These are phyloP conservation scores for Ectobius pallidus DNA, from an alignment of 2,888 invertebrate genomes.

Conservation along the genomic window DNA sequence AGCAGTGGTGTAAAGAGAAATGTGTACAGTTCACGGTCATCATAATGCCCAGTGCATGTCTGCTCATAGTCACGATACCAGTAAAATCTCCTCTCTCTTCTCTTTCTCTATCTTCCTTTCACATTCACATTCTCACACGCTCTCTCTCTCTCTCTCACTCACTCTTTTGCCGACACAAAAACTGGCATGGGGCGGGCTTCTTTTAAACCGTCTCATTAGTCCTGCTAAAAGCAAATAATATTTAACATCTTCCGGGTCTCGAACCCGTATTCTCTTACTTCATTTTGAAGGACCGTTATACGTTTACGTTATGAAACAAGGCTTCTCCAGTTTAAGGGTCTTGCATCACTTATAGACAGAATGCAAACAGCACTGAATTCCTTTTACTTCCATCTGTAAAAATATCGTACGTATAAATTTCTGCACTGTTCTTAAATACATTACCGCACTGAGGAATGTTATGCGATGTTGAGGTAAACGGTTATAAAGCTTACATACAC, in stretches of 20 bases:
- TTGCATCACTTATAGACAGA: too few relatives aligned
- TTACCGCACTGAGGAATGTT: too few relatives aligned
- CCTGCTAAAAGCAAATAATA: neutral
- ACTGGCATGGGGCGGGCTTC: neutral
- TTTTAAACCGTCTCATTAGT: slow-evolving; percentile 18
- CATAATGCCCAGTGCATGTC: neutral
- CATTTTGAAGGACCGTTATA: neutral
- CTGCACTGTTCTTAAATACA: too few relatives aligned
- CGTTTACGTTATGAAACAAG: too few relatives aligned
- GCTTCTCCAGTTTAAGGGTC: neutral
- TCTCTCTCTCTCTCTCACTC: neutral
- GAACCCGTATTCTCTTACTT: neutral
- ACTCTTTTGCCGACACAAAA: neutral
- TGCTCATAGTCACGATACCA: neutral
- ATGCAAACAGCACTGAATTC: too few relatives aligned
- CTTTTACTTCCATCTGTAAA: too few relatives aligned
- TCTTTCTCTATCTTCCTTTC: neutral
- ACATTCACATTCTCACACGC: too few relatives aligned
- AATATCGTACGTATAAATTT: too few relatives aligned
- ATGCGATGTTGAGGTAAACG: too few relatives aligned
- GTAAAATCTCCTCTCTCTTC: neutral
- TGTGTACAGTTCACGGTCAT: slow-evolving; percentile 12
- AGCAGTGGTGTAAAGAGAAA: neutral
- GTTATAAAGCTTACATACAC: too few relatives aligned
- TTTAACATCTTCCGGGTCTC: slow-evolving; percentile 25